Percentiles rank a stretch among this genome's conserved stretches.
phyloP scores from a whole-genome alignment of 2,113 vertebrate genomes.

The Phycodurus eques region DNA sequence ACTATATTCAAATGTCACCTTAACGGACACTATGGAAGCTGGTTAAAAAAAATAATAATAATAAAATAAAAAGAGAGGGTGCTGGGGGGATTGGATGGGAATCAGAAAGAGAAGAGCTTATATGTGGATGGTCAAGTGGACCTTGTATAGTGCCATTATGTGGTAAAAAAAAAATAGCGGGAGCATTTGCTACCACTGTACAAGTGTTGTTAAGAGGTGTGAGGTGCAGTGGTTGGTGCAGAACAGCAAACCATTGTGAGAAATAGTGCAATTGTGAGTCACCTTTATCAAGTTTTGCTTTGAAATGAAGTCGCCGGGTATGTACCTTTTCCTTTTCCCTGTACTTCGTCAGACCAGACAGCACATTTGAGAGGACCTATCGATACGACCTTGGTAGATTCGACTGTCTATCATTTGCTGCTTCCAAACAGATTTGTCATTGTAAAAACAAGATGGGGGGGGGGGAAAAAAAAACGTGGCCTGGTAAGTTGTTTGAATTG shows the following conservation, averaged over 20 bases:
- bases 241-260: too few species aligned
- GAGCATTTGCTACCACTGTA: too few species aligned
- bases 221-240: neutral
- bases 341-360: constrained; percentile 33
- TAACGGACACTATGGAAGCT: neutral
- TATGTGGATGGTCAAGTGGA: constrained; percentile 8
- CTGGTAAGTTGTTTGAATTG: too few species aligned
- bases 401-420: constrained; percentile 39
- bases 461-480: too few species aligned
- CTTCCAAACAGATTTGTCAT: constrained; percentile 54
- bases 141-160: constrained; percentile 16
- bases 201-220: neutral
- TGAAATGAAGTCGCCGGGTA: neutral
- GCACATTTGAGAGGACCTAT: constrained; percentile 32
- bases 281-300: neutral
- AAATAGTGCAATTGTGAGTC: neutral
- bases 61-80: too few species aligned
- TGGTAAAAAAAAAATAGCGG: neutral
- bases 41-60: constrained; percentile 2
- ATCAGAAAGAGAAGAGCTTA: constrained; percentile 18
- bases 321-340: neutral
- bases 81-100: constrained; percentile 4
- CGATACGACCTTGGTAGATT: constrained; percentile 47
- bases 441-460: constrained; percentile 8
- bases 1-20: neutral